Evolutionary conservation across 2,888 invertebrate species (phyloP).

Genomic region (Hirtodrosophila duncani): DNA sequence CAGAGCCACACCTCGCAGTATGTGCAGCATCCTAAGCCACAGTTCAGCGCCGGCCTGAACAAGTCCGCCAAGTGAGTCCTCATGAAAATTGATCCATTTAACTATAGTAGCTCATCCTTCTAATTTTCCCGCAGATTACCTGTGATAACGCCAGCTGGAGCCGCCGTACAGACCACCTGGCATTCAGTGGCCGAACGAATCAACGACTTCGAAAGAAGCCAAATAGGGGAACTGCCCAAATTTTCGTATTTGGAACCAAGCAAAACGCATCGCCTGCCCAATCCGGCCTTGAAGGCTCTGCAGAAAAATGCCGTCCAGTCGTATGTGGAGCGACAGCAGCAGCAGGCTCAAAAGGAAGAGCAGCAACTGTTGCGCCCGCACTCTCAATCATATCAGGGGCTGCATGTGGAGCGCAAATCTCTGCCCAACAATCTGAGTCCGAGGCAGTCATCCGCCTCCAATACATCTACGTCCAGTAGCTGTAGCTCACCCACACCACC

Average conservation of each 20-base stretch:
- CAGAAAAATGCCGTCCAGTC: slow-evolving; percentile 90
- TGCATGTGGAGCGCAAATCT: slow-evolving; percentile 71
- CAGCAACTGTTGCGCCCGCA: slow-evolving; percentile 72
- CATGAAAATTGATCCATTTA: background rate
- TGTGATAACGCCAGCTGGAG: slow-evolving; percentile 72
- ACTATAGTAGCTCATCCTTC: background rate
- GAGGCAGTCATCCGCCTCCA: background rate
- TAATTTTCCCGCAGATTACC: slow-evolving; percentile 38
- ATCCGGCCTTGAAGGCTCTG: slow-evolving; percentile 87
- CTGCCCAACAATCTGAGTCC: slow-evolving; percentile 74
- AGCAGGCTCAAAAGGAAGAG: slow-evolving; percentile 78
- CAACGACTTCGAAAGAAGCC: slow-evolving; percentile 81
- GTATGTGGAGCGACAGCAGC: slow-evolving; percentile 87
- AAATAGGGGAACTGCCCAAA: slow-evolving; percentile 73
- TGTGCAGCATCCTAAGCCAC: slow-evolving; percentile 75
- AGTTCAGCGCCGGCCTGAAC: slow-evolving; percentile 72
- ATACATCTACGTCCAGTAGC: slow-evolving; percentile 27
- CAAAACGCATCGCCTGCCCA: slow-evolving; percentile 85
- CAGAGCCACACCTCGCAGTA: slow-evolving; percentile 75
- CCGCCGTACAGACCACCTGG: slow-evolving; percentile 74
- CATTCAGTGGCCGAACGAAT: slow-evolving; percentile 84
- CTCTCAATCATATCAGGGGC: slow-evolving; percentile 65
- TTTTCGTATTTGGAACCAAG: slow-evolving; percentile 86
- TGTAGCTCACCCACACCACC: slow-evolving; percentile 76
- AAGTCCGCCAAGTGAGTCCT: slow-evolving; percentile 59